phyloP scores from a whole-genome alignment of 2,888 invertebrate species.

The Tiphia femorata region DNA sequence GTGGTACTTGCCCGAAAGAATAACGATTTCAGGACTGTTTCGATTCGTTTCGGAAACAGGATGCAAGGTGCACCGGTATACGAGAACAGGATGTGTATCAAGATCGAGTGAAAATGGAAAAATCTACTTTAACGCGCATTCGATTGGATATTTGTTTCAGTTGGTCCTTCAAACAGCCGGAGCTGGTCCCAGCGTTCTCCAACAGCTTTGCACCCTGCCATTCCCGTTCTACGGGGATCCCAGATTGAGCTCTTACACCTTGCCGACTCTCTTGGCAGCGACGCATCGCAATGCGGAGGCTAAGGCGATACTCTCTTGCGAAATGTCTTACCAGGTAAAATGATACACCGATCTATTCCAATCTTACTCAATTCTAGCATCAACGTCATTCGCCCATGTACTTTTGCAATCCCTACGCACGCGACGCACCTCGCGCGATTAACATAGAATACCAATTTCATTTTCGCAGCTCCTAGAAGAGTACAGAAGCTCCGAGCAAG shows the following conservation, averaged over 20 bases:
- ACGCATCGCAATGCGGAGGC: conserved; percentile 78
- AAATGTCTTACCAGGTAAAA: conserved; percentile 76
- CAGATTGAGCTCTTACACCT: conserved; percentile 77
- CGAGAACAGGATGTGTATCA: too few species aligned
- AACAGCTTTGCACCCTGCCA: conserved; percentile 86
- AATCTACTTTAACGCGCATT: too few species aligned
- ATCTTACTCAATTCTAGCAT: too few species aligned
- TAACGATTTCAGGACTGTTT: too few species aligned
- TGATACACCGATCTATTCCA: too few species aligned
- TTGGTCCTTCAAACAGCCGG: conserved; percentile 79
- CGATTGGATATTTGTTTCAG: conserved; percentile 71
- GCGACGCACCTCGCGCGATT: too few species aligned
- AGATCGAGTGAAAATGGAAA: too few species aligned
- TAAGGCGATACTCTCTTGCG: conserved; percentile 81
- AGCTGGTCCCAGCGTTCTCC: conserved; percentile 83
- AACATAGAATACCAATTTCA: conserved; percentile 8
- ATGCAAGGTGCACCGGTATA: too few species aligned
- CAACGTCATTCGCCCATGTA: too few species aligned
- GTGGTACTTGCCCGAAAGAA: too few species aligned
- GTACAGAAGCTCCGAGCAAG: conserved; percentile 72
- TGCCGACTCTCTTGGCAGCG: conserved; percentile 84
- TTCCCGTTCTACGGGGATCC: conserved; percentile 89
- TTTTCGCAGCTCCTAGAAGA: conserved; percentile 73
- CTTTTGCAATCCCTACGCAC: too few species aligned
- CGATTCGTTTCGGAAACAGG: too few species aligned